Evolutionary conservation across 2,888 invertebrate genomes (phyloP).

Genomic region (Acanthopleura granulata): DNA sequence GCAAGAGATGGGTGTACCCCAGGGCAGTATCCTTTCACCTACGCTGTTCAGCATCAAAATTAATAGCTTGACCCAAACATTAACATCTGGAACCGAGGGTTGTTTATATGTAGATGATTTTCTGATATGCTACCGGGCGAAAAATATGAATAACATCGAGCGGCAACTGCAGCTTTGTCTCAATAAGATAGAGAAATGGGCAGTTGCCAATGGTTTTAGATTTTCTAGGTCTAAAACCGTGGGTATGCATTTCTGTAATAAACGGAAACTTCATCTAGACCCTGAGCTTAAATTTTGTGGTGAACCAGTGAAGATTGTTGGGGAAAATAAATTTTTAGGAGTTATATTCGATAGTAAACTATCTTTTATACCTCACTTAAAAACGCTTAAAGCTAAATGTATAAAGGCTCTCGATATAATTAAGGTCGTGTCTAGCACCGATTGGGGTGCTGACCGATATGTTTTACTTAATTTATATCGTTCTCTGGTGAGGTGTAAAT

Average conservation of each 20-base stretch:
- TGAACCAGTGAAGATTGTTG: neutral
- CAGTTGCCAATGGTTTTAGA: neutral
- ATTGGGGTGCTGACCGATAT: neutral
- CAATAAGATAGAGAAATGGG: conserved; percentile 9
- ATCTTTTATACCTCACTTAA: neutral
- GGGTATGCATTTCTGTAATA: neutral
- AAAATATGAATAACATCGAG: conserved; percentile 4
- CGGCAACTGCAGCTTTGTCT: conserved; percentile 8
- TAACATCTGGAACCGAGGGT: no score
- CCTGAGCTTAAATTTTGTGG: conserved; percentile 1
- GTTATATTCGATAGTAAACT: neutral
- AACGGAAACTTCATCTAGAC: neutral
- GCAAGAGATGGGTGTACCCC: no score
- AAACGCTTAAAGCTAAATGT: neutral
- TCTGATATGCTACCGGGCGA: neutral
- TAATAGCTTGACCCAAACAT: no score
- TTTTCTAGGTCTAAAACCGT: neutral
- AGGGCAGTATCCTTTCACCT: no score
- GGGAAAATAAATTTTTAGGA: neutral
- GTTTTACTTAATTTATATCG: conserved; percentile 11
- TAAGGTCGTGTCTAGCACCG: neutral
- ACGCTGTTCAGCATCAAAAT: no score
- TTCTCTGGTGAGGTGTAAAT: neutral
- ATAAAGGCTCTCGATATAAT: neutral
- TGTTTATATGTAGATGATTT: no score